phyloP scores from a whole-genome alignment of 2,888 invertebrate genomes.

The Oscheius sp. region DNA sequence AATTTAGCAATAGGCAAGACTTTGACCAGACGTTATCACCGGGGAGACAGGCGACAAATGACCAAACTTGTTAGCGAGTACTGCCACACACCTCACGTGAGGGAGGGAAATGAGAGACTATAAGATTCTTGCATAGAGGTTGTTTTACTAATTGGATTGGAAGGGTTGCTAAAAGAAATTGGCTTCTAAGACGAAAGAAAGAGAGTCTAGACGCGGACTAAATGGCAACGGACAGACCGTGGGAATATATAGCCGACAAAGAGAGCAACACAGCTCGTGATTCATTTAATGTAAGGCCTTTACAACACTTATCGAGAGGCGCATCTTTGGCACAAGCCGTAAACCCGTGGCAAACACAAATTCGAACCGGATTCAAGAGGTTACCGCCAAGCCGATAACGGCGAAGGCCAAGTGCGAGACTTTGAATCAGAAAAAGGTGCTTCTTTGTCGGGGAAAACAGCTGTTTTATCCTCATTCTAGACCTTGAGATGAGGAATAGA shows the following conservation, averaged over 20 bases:
- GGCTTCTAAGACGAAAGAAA: neutral
- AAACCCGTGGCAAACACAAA: conserved; percentile 31
- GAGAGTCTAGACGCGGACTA: too few species aligned
- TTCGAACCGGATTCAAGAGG: conserved; percentile 36
- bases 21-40: too few species aligned
- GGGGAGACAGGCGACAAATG: too few species aligned
- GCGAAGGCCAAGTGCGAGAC: conserved; percentile 27
- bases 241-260: neutral
- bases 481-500: too few species aligned
- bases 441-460: neutral
- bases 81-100: too few species aligned
- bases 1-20: too few species aligned
- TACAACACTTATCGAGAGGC: conserved; percentile 25
- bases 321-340: conserved; percentile 32
- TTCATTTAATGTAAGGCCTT: conserved; percentile 11
- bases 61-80: too few species aligned
- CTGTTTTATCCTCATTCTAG: neutral
- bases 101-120: neutral
- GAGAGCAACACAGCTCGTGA: conserved; percentile 12
- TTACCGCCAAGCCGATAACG: conserved; percentile 26
- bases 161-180: neutral
- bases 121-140: neutral
- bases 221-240: too few species aligned
- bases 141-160: conserved; percentile 5
- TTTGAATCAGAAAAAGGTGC: conserved; percentile 1